phyloP scores from a whole-genome alignment of 2,888 invertebrate genomes.

The Epirrhoe tristata region DNA sequence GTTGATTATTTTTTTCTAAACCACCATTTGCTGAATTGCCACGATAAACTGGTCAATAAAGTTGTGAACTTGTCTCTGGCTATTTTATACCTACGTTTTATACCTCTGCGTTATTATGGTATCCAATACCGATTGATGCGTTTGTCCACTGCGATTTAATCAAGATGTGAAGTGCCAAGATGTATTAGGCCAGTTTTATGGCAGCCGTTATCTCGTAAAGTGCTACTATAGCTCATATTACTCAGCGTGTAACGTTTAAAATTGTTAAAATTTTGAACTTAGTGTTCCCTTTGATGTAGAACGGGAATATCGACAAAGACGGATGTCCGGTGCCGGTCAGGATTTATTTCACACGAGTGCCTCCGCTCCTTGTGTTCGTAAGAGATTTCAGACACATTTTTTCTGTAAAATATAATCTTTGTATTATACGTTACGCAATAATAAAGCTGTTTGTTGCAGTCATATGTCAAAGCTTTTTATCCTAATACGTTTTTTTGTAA shows the following conservation, averaged over 20 bases:
- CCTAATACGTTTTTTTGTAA: conserved; percentile 16
- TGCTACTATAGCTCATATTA: conserved; percentile 51
- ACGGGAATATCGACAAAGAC: conserved; percentile 85
- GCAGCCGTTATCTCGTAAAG: conserved; percentile 44
- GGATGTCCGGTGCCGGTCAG: conserved; percentile 86
- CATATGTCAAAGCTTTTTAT: conserved; percentile 9
- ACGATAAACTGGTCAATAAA: not conserved
- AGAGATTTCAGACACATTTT: conserved; percentile 49
- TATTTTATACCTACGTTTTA: conserved; percentile 51
- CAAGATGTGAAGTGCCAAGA: conserved; percentile 73
- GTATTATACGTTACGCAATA: conserved; percentile 38
- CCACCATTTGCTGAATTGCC: not conserved
- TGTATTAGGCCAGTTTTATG: conserved; percentile 71
- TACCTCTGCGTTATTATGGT: conserved; percentile 68
- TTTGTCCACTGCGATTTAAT: conserved; percentile 74
- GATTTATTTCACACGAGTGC: conserved; percentile 82
- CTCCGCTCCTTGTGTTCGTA: conserved; percentile 61
- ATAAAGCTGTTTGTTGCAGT: conserved; percentile 12
- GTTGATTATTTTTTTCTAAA: not conserved
- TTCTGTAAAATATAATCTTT: conserved; percentile 35
- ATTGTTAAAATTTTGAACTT: conserved; percentile 59
- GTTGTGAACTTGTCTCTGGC: not conserved
- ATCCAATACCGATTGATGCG: conserved; percentile 61
- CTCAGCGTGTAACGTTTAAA: conserved; percentile 66
- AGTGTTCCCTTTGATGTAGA: conserved; percentile 81